phyloP scores from a whole-genome alignment of 2,797 vertebrate genomes.

The Sebastes nivosus region DNA sequence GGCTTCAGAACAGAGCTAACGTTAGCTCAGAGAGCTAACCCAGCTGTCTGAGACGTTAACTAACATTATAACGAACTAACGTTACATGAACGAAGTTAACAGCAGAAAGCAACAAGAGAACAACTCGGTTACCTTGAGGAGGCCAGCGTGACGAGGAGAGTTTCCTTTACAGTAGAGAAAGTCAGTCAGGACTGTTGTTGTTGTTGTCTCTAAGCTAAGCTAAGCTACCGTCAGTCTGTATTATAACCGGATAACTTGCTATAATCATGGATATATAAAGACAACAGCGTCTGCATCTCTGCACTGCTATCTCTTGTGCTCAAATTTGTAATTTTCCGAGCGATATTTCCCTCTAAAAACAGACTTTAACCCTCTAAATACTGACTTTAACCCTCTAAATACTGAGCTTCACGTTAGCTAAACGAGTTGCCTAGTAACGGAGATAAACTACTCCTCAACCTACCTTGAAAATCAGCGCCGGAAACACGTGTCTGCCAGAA shows the following conservation, averaged over 20 bases:
- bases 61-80: neutral
- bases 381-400: neutral
- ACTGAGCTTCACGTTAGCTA: neutral
- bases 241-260: neutral
- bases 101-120: neutral
- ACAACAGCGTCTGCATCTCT: neutral
- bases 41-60: neutral
- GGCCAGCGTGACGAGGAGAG: slow-evolving; percentile 39
- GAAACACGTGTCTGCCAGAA: neutral
- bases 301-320: neutral
- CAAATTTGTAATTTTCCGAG: neutral
- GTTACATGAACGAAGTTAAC: neutral
- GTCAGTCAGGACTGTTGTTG: neutral
- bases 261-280: no score
- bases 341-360: neutral
- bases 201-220: neutral
- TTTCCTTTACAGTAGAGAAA: neutral
- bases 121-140: slow-evolving; percentile 52
- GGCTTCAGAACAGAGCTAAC: neutral
- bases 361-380: neutral
- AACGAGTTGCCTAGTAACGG: slow-evolving; percentile 81
- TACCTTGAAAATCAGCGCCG: slow-evolving; percentile 25
- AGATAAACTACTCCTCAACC: slow-evolving; percentile 73
- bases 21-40: neutral
- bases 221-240: neutral